Conservation (phyloP, 2,113 vertebrate genomes). For the Grammomys dolichurus region DNA sequence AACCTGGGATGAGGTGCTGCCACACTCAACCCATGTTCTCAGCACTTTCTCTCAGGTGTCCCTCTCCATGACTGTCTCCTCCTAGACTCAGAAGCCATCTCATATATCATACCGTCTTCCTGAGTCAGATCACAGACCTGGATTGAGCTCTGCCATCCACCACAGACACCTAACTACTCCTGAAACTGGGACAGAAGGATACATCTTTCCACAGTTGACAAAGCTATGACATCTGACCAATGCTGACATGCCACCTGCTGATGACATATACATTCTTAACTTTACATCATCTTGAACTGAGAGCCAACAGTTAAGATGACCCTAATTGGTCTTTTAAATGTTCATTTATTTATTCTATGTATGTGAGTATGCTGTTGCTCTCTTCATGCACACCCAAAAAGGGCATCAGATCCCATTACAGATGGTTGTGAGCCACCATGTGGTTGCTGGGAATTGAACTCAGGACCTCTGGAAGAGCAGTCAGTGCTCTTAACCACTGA, state of each 20-base stretch:
- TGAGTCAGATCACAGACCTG: background rate
- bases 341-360: too few species aligned
- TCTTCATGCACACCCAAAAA: too few species aligned
- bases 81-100: background rate
- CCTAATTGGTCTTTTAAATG: too few species aligned
- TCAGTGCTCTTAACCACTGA: too few species aligned
- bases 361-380: too few species aligned
- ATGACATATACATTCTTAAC: background rate
- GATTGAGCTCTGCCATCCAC: background rate
- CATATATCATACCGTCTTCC: background rate
- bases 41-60: background rate
- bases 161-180: background rate
- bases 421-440: too few species aligned
- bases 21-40: background rate
- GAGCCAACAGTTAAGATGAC: background rate
- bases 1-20: too few species aligned
- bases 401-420: too few species aligned
- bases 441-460: too few species aligned
- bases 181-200: background rate
- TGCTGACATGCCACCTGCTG: background rate
- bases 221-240: background rate
- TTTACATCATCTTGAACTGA: rapidly evolving
- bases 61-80: background rate
- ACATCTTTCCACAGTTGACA: background rate
- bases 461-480: too few species aligned